Conservation (phyloP, 2,888 invertebrate species). For the Meghimatium bilineatum region DNA sequence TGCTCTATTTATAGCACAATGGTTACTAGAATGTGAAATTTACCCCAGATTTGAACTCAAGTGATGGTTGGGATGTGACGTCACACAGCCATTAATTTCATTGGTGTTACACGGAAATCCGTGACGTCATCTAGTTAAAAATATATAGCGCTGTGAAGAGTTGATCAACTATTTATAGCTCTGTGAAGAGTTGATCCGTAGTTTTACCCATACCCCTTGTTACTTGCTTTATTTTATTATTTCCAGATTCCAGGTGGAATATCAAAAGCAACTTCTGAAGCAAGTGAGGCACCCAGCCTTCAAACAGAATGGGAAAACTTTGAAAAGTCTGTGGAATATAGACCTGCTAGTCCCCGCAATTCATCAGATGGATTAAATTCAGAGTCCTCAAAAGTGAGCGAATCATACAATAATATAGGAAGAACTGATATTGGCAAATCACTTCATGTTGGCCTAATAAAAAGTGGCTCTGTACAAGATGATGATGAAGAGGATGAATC, state of each 20-base stretch:
- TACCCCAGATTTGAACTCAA: no score
- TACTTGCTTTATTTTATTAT: background rate
- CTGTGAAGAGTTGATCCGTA: no score
- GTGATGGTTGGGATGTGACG: no score
- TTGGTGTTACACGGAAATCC: no score
- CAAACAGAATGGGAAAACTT: conserved; percentile 42
- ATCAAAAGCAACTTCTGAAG: background rate
- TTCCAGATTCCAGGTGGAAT: background rate
- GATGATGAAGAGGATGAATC: conserved; percentile 42
- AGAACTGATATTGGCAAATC: background rate
- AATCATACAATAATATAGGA: background rate
- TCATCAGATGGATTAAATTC: background rate
- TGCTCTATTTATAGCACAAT: no score
- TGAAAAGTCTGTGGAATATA: conserved; percentile 26
- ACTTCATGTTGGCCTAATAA: no score
- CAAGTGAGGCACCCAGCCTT: background rate
- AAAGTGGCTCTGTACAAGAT: background rate
- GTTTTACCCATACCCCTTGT: no score
- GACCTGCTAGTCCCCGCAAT: background rate
- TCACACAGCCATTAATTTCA: no score
- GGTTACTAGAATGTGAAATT: no score
- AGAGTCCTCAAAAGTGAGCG: background rate
- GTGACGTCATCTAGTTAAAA: no score
- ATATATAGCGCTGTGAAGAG: no score
- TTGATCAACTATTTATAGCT: no score